A percentile compares a stretch with the other conserved stretches of the same genome.
Conservation (phyloP, 2,888 invertebrate species). For the Homarus gammarus region DNA sequence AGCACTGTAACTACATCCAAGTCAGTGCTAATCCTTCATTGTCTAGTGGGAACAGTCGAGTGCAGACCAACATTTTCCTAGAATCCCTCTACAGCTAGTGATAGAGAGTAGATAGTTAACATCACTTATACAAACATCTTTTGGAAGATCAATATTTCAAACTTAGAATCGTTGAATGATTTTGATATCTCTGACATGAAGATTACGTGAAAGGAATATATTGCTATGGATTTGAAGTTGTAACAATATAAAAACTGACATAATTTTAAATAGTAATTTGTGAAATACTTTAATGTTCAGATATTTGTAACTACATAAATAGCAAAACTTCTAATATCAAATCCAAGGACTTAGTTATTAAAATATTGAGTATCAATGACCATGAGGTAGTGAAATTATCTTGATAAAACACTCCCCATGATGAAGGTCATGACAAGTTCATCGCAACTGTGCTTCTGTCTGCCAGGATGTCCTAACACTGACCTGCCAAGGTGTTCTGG, state of each 20-base stretch:
- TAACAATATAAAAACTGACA: background rate
- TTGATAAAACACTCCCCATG: too few species aligned
- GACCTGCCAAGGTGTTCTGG: too few species aligned
- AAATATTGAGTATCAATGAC: too few species aligned
- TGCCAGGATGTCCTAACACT: too few species aligned
- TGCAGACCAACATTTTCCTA: constrained; percentile 54
- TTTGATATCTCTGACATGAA: background rate
- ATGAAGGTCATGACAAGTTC: too few species aligned
- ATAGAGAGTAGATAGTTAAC: background rate
- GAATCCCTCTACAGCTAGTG: constrained; percentile 20
- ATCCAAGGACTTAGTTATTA: too few species aligned
- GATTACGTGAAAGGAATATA: background rate
- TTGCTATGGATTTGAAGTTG: background rate
- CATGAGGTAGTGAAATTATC: too few species aligned
- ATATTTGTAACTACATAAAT: background rate
- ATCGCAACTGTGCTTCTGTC: too few species aligned
- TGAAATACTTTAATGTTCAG: background rate
- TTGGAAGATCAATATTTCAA: background rate
- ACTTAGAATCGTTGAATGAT: background rate
- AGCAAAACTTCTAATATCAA: background rate
- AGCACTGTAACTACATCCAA: background rate
- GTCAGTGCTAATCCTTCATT: background rate
- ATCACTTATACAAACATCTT: background rate
- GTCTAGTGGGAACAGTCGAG: constrained; percentile 30
- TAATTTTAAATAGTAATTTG: background rate